Evolutionary conservation across 2,888 invertebrate genomes (phyloP).

Genomic region (Mystacides longicornis): DNA sequence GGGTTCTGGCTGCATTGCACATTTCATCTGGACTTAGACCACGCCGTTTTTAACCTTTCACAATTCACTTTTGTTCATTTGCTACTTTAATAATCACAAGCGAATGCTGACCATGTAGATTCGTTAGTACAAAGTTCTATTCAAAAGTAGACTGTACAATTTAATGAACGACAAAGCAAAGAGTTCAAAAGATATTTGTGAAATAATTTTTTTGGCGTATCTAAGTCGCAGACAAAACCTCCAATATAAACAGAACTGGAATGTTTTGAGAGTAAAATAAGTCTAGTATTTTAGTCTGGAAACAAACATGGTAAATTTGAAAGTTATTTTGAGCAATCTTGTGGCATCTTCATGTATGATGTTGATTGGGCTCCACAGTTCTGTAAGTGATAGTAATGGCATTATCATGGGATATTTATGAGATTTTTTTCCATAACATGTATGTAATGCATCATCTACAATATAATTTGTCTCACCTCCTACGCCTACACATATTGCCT

Average conservation of each 20-base stretch:
- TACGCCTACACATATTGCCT: not conserved
- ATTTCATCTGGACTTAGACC: too few species aligned
- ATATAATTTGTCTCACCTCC: not conserved
- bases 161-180: too few species aligned
- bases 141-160: too few species aligned
- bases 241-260: too few species aligned
- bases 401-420: slow-evolving; percentile 4
- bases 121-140: too few species aligned
- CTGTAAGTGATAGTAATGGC: slow-evolving; percentile 6
- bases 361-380: slow-evolving; percentile 3
- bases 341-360: not conserved
- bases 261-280: too few species aligned
- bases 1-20: not conserved
- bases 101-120: too few species aligned
- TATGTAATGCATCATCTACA: slow-evolving; percentile 4
- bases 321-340: not conserved
- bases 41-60: too few species aligned
- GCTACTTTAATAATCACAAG: too few species aligned
- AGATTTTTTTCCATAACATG: not conserved
- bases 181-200: too few species aligned
- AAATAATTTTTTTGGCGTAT: too few species aligned
- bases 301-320: not conserved
- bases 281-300: not conserved
- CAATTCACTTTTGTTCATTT: too few species aligned
- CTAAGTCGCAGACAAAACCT: not conserved